Conservation (phyloP, 2,888 invertebrate species). For the Cordilura impudica region DNA sequence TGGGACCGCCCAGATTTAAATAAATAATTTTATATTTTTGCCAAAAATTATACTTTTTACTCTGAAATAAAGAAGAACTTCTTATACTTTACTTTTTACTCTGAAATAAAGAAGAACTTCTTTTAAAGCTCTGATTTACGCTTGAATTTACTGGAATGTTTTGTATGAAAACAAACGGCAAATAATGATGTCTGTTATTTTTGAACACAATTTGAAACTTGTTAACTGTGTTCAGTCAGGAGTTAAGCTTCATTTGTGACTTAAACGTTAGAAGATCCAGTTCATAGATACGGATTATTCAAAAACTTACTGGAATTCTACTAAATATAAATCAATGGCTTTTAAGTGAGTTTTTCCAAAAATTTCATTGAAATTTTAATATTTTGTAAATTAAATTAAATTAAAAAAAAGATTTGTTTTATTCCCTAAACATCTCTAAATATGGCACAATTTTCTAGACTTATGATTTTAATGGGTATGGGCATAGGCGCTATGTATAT, state of each 20-base stretch:
- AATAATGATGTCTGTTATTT: slow-evolving; percentile 32
- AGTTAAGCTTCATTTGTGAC: slow-evolving; percentile 54
- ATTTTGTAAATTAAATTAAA: slow-evolving; percentile 1
- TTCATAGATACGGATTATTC: slow-evolving; percentile 45
- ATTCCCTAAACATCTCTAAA: not conserved
- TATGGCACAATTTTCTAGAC: slow-evolving; percentile 64
- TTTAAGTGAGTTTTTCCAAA: slow-evolving; percentile 37
- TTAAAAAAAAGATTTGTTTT: slow-evolving; percentile 2
- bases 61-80: too few species aligned
- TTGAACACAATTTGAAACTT: slow-evolving; percentile 44
- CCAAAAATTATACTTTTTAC: too few species aligned
- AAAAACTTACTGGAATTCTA: not conserved
- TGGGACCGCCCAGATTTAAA: too few species aligned
- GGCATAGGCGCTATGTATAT: slow-evolving; percentile 79
- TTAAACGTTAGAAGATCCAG: slow-evolving; percentile 60
- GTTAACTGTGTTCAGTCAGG: slow-evolving; percentile 34
- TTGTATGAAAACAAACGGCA: not conserved
- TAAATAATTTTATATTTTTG: too few species aligned
- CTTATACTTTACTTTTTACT: too few species aligned
- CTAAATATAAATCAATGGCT: slow-evolving; percentile 34
- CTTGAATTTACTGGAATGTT: not conserved
- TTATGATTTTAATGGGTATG: slow-evolving; percentile 75
- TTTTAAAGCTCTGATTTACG: slow-evolving; percentile 25
- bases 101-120: not conserved
- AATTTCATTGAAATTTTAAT: not conserved